Evolutionary conservation across 2,888 invertebrate species (phyloP).

Genomic region (Parapristionchus giblindavisi): DNA sequence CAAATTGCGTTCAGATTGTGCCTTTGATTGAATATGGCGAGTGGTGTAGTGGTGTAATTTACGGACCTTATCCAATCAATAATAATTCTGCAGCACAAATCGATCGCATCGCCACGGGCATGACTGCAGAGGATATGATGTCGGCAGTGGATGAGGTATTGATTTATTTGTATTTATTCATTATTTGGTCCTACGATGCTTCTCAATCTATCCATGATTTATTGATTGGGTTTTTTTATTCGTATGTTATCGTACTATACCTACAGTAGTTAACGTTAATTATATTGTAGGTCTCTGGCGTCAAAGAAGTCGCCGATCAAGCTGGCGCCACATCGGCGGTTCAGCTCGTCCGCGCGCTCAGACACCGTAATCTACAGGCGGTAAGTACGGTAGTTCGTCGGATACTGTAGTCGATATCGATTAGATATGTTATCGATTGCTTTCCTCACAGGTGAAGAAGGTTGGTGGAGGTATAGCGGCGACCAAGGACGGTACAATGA

Average conservation of each 20-base stretch:
- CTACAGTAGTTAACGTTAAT: not conserved
- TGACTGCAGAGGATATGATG: slow-evolving; percentile 39
- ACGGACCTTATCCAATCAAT: too few relatives aligned
- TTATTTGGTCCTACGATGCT: not conserved
- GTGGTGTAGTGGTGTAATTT: not conserved
- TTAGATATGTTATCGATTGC: not conserved
- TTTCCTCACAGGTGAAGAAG: slow-evolving; percentile 25
- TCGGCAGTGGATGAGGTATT: slow-evolving; percentile 30
- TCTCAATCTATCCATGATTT: too few relatives aligned
- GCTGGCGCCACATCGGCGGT: slow-evolving; percentile 91
- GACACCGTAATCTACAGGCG: slow-evolving; percentile 91
- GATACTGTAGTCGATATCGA: not conserved
- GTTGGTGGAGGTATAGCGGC: slow-evolving; percentile 39
- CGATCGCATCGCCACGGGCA: slow-evolving; percentile 32
- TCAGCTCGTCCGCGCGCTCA: slow-evolving; percentile 90
- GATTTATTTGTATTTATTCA: not conserved
- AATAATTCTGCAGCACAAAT: not conserved
- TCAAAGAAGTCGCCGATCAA: slow-evolving; percentile 70
- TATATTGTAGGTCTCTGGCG: slow-evolving; percentile 16
- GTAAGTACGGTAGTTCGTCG: slow-evolving; percentile 75
- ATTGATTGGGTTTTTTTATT: too few relatives aligned
- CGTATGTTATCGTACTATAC: too few relatives aligned
- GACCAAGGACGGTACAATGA: slow-evolving; percentile 26
- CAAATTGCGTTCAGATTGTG: not conserved
- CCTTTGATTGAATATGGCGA: not conserved